Evolutionary conservation across 2,797 vertebrate species (phyloP).

Genomic region (Aphelocoma californica): DNA sequence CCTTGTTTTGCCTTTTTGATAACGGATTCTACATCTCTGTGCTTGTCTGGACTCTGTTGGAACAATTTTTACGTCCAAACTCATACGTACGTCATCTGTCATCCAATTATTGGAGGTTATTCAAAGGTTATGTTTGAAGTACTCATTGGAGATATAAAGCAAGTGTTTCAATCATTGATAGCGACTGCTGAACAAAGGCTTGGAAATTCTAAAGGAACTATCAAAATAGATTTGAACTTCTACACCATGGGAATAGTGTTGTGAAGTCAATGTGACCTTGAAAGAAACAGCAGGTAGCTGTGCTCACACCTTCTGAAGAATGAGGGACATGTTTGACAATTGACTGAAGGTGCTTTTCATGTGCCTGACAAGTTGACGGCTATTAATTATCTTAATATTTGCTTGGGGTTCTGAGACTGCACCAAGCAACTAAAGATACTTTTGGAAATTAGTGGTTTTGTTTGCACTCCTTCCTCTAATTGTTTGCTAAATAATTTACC

Average conservation of each 20-base stretch:
- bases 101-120: constrained; percentile 51
- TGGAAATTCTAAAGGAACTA: constrained; percentile 54
- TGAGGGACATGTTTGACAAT: constrained; percentile 30
- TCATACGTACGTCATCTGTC: constrained; percentile 38
- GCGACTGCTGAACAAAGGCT: constrained; percentile 11
- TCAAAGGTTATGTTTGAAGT: constrained; percentile 61
- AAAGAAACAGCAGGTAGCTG: constrained; percentile 33
- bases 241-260: neutral
- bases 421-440: constrained; percentile 66
- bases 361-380: constrained; percentile 68
- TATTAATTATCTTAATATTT: constrained; percentile 82
- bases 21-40: neutral
- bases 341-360: constrained; percentile 62
- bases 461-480: constrained; percentile 68
- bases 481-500: constrained; percentile 71
- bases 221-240: constrained; percentile 46
- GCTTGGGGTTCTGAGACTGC: constrained; percentile 60
- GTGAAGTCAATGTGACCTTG: constrained; percentile 72
- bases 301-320: neutral
- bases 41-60: constrained; percentile 25
- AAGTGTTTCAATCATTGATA: constrained; percentile 18
- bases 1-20: constrained; percentile 3
- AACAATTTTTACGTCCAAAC: constrained; percentile 33
- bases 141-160: constrained; percentile 26
- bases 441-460: constrained; percentile 70